These are phyloP conservation scores for Ophonus ardosiacus DNA, from an alignment of 2,888 invertebrate species.

Conservation along the genomic window DNA sequence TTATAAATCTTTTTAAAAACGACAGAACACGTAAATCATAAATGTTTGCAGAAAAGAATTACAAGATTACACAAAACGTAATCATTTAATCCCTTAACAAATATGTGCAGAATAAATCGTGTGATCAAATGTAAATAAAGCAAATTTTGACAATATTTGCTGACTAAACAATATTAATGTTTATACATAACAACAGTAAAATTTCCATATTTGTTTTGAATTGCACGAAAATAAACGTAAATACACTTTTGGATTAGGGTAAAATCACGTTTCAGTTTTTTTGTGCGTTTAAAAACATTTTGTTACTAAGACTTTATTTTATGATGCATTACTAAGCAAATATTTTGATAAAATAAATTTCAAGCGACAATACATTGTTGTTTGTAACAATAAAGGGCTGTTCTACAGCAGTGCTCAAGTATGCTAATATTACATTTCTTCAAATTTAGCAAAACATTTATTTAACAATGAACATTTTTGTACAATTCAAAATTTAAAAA, in stretches of 20 bases:
- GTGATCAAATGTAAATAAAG: slow-evolving; percentile 37
- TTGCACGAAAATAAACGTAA: slow-evolving; percentile 11
- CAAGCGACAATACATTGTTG: no score
- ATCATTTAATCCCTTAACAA: slow-evolving; percentile 28
- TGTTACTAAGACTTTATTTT: slow-evolving; percentile 14
- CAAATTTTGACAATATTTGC: slow-evolving; percentile 37
- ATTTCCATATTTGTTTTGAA: slow-evolving; percentile 23
- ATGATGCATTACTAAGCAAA: slow-evolving; percentile 5
- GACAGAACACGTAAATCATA: neutral
- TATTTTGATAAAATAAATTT: neutral
- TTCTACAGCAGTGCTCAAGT: no score
- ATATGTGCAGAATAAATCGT: slow-evolving; percentile 26
- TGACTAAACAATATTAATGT: slow-evolving; percentile 22
- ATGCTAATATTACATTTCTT: no score
- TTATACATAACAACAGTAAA: slow-evolving; percentile 43
- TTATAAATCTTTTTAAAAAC: slow-evolving; percentile 20
- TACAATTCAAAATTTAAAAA: no score
- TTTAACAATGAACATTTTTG: no score
- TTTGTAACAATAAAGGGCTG: no score
- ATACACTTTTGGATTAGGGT: slow-evolving; percentile 35
- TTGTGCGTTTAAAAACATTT: neutral
- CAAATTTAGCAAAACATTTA: no score
- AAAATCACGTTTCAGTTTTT: neutral
- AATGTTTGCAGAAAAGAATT: slow-evolving; percentile 21
- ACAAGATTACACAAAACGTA: slow-evolving; percentile 23